Evolutionary conservation across 2,113 vertebrate genomes (phyloP).

Genomic region (Neogale vison): DNA sequence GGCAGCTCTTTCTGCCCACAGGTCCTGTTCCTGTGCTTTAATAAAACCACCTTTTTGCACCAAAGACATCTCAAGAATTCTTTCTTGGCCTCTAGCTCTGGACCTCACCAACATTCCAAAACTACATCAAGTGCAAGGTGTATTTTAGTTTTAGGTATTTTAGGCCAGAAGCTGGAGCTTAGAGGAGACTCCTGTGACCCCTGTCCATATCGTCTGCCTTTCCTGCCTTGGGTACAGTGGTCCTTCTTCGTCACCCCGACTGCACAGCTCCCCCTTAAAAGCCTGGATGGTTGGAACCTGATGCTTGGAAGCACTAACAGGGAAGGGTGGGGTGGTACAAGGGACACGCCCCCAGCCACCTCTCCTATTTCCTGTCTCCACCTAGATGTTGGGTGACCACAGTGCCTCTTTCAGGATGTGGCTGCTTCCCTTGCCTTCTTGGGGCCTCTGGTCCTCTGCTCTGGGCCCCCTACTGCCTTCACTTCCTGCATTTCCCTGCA

Average conservation of each 20-base stretch:
- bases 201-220: accelerated
- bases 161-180: neutral
- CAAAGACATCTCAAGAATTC: neutral
- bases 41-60: neutral
- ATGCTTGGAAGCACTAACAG: neutral
- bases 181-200: accelerated
- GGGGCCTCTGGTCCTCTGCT: neutral
- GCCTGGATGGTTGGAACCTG: neutral
- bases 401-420: neutral
- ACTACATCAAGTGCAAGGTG: neutral
- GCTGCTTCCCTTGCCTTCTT: neutral
- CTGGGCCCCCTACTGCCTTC: neutral
- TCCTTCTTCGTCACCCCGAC: neutral
- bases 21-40: neutral
- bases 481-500: neutral
- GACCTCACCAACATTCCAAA: neutral
- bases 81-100: neutral
- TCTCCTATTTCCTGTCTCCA: neutral
- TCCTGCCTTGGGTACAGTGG: neutral
- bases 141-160: neutral
- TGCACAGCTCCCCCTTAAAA: accelerated
- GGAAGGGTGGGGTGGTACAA: neutral
- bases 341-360: too few species aligned
- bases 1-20: neutral
- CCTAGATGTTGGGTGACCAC: neutral